These are phyloP conservation scores for Charadrius vociferus DNA, from an alignment of 2,113 vertebrate genomes.

Conservation along the genomic window DNA sequence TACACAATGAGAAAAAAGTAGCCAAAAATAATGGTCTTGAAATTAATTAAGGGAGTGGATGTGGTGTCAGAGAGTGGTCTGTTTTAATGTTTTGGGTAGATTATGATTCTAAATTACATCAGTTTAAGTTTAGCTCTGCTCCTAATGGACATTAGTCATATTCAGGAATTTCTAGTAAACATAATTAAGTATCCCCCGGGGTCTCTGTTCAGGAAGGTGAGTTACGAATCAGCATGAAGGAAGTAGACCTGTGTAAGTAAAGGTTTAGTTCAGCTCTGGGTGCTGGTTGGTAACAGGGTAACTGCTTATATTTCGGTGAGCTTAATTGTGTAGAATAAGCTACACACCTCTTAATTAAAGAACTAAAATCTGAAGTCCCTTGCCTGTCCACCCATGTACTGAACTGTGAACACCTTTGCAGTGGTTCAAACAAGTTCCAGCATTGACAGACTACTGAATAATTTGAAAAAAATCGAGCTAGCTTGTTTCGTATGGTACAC, in stretches of 20 bases:
- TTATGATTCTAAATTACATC: conserved; percentile 26
- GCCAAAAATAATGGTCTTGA: neutral
- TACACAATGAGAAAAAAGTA: neutral
- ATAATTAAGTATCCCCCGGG: neutral
- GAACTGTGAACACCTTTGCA: neutral
- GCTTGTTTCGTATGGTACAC: conserved; percentile 23
- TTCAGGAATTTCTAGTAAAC: neutral
- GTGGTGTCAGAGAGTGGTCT: neutral
- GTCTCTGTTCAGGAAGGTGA: neutral
- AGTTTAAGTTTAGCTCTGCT: conserved; percentile 30
- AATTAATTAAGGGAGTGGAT: neutral
- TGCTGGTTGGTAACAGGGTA: neutral
- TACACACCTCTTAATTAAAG: neutral
- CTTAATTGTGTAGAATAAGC: neutral
- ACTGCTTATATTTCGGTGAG: neutral
- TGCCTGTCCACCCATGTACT: neutral
- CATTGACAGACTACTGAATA: neutral
- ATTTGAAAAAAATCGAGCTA: neutral
- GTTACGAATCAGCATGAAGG: neutral
- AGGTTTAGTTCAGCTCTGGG: neutral
- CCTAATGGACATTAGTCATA: neutral
- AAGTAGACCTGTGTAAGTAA: neutral
- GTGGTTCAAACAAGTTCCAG: neutral
- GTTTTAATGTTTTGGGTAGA: neutral
- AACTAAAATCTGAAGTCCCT: neutral